Conservation (phyloP, 2,113 vertebrate genomes). For the Gallinago undulata region DNA sequence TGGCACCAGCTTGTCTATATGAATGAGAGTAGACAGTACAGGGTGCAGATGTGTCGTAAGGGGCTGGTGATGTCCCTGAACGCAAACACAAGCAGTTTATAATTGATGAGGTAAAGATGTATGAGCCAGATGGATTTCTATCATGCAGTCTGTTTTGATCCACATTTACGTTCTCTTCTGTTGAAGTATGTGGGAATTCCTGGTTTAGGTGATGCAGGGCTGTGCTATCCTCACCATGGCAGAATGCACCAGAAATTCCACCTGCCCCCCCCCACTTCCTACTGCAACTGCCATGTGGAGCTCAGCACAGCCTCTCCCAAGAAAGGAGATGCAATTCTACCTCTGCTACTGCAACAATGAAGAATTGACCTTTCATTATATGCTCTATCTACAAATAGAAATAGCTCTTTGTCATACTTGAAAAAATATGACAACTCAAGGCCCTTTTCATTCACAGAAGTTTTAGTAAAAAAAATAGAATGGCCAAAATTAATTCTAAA, state of each 20-base stretch:
- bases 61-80: not conserved
- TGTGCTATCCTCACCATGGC: accelerated
- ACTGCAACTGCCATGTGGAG: not conserved
- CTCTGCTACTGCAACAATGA: not conserved
- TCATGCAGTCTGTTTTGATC: not conserved
- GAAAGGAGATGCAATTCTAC: not conserved
- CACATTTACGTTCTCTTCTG: not conserved
- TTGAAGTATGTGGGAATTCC: accelerated
- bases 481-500: not conserved
- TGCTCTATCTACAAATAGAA: not conserved
- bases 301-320: not conserved
- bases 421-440: not conserved
- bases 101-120: slow-evolving; percentile 30
- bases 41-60: not conserved
- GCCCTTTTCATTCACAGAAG: not conserved
- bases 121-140: slow-evolving; percentile 28
- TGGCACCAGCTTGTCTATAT: slow-evolving; percentile 2
- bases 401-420: not conserved
- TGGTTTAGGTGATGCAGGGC: not conserved
- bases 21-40: slow-evolving; percentile 20
- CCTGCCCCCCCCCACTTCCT: not conserved
- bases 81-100: not conserved
- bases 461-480: not conserved
- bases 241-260: not conserved
- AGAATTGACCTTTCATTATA: not conserved